Evolutionary conservation across 2,113 vertebrate genomes (phyloP).

Genomic region (Chlorodrepanis virens): DNA sequence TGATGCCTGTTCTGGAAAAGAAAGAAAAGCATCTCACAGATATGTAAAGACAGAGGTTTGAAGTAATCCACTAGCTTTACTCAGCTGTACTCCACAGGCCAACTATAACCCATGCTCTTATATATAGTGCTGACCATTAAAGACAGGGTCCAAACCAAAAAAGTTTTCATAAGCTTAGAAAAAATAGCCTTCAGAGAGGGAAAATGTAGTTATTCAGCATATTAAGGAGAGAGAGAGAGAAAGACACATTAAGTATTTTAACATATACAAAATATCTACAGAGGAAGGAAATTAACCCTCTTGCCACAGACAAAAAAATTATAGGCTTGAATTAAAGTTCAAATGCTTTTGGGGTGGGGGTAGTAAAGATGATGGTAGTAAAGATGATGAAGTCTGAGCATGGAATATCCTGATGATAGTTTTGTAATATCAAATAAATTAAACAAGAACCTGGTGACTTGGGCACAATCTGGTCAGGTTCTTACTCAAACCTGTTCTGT

Average conservation of each 20-base stretch:
- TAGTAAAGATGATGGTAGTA: neutral
- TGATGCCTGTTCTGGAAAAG: neutral
- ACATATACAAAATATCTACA: neutral
- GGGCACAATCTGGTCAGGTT: neutral
- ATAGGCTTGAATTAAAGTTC: neutral
- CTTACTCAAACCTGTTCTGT: neutral
- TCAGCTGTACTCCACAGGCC: neutral
- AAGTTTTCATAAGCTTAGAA: neutral
- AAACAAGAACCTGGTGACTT: neutral
- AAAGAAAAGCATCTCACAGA: neutral
- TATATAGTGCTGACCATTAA: neutral
- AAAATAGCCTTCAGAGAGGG: neutral
- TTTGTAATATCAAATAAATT: neutral
- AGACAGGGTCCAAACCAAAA: neutral
- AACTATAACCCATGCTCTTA: neutral
- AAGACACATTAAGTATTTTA: neutral
- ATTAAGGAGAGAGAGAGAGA: neutral
- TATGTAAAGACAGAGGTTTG: neutral
- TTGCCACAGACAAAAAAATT: neutral
- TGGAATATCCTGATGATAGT: neutral
- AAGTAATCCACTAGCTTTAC: neutral
- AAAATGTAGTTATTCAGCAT: neutral
- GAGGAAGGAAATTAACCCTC: neutral
- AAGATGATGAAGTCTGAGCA: neutral
- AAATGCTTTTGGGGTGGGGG: neutral